These are phyloP conservation scores for Cyclargus thomasi DNA, from an alignment of 1,140 invertebrate genomes.

Conservation along the genomic window DNA sequence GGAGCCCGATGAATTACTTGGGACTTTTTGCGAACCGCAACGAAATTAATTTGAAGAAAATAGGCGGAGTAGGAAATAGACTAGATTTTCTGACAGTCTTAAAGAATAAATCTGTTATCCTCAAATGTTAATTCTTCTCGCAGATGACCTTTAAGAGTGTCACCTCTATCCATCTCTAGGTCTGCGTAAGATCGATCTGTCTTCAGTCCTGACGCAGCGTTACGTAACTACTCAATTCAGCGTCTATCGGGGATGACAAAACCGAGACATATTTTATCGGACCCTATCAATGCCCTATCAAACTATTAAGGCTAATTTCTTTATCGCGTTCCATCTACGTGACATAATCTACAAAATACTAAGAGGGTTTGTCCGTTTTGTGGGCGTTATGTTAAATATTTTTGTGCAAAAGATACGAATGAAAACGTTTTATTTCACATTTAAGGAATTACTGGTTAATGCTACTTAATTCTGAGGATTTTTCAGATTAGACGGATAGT, in stretches of 20 bases:
- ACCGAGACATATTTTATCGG: slow-evolving; percentile 24
- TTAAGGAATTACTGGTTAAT: no score
- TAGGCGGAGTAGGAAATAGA: no score
- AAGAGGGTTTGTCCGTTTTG: background rate
- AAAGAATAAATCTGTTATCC: no score
- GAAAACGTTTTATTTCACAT: background rate
- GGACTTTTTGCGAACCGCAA: no score
- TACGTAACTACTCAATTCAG: slow-evolving; percentile 24
- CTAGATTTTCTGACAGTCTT: no score
- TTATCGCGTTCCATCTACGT: background rate
- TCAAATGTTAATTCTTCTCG: no score
- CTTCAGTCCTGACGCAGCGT: slow-evolving; percentile 1
- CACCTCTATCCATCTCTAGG: background rate
- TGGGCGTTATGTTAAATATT: background rate
- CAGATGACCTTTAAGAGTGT: background rate
- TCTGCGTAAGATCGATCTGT: background rate
- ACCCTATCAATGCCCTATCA: slow-evolving; percentile 22
- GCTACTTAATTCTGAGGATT: background rate
- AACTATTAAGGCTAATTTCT: slow-evolving; percentile 19
- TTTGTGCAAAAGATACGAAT: background rate
- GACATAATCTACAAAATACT: background rate
- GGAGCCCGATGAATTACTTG: no score
- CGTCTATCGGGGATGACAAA: slow-evolving; percentile 24
- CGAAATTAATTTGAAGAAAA: no score
- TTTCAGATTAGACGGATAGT: background rate